These are phyloP conservation scores for Ailurus styani DNA, from an alignment of 2,113 vertebrate species.

Conservation along the genomic window DNA sequence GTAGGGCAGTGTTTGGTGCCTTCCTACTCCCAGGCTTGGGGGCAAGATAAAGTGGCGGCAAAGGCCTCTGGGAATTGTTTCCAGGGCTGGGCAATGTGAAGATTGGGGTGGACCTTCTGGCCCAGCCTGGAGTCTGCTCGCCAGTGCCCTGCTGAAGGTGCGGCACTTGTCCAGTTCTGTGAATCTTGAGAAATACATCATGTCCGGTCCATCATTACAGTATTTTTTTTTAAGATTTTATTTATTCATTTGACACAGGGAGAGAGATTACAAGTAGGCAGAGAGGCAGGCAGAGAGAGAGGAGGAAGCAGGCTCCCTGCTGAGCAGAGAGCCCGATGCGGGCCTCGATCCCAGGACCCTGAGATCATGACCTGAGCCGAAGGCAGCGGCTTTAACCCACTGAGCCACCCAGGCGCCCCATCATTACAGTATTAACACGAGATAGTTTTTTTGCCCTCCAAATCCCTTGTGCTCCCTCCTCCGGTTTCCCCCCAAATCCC, in stretches of 20 bases:
- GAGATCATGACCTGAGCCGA: no score
- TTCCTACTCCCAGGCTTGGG: background rate
- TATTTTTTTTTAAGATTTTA: no score
- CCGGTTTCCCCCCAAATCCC: background rate
- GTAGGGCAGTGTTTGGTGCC: no score
- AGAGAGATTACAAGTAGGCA: no score
- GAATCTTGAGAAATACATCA: background rate
- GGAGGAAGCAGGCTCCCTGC: no score
- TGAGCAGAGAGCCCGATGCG: no score
- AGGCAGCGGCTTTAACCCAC: no score
- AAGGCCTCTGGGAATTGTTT: background rate
- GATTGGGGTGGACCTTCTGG: background rate
- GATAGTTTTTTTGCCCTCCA: background rate
- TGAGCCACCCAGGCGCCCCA: no score
- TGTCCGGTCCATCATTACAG: background rate
- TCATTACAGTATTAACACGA: background rate
- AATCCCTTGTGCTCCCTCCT: background rate
- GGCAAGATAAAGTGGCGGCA: background rate
- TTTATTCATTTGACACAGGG: no score
- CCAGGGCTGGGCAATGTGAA: background rate
- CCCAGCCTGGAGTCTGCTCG: background rate
- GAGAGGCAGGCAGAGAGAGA: no score
- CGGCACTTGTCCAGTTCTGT: background rate
- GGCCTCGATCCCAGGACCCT: no score
- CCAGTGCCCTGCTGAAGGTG: accelerated